A percentile compares a stretch with the other conserved stretches of the same genome.
Conservation (phyloP, 2,797 vertebrate genomes). For the Catharus ustulatus region DNA sequence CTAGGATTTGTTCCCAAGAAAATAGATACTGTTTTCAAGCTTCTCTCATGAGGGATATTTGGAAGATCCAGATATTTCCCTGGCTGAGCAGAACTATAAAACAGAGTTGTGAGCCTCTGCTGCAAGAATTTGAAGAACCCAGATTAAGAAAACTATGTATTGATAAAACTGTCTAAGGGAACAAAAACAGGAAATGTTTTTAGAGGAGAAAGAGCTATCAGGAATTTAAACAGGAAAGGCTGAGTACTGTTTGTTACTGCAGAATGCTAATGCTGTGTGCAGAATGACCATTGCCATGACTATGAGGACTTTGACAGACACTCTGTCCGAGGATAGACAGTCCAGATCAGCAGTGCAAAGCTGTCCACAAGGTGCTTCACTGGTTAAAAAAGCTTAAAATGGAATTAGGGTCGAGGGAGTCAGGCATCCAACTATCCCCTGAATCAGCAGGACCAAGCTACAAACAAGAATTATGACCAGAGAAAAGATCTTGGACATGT, state of each 20-base stretch:
- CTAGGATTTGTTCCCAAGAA: background rate
- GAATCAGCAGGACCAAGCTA: background rate
- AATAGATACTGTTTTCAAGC: background rate
- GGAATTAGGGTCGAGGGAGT: background rate
- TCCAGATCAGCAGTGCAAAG: background rate
- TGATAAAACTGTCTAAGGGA: conserved; percentile 12
- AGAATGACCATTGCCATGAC: background rate
- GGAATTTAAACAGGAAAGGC: conserved; percentile 64
- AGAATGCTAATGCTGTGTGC: background rate
- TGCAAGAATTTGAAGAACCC: conserved; percentile 25
- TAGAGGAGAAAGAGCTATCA: conserved; percentile 25
- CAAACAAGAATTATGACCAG: background rate
- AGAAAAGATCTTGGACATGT: background rate
- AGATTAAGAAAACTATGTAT: conserved; percentile 37
- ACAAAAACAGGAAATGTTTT: conserved; percentile 64
- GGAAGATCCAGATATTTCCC: conserved; percentile 7
- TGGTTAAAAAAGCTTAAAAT: background rate
- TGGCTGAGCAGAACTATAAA: background rate
- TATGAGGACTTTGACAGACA: background rate
- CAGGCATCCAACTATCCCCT: background rate
- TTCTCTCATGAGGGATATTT: background rate
- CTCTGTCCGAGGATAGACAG: background rate
- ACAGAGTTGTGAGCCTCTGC: background rate
- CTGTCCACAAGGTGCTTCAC: background rate
- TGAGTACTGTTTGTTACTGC: conserved; percentile 33